Evolutionary conservation across 2,888 invertebrate species (phyloP), one percentile per base, ranked within the genome.

Genomic region (Horisme vitalbata): DNA sequence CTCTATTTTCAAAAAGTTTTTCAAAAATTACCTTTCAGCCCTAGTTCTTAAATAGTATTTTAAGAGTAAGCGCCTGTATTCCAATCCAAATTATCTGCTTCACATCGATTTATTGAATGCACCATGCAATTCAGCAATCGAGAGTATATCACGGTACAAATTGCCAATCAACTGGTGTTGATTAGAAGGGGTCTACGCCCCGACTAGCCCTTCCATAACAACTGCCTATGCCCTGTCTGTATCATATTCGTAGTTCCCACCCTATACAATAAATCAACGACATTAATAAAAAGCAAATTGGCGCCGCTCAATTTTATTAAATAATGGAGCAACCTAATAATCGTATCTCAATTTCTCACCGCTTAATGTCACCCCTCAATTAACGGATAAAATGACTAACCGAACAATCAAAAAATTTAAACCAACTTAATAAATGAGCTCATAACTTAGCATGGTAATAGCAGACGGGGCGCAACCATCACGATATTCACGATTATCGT

Each of bases 401-500:
- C 76, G 71, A 60, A 60, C 64, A 75, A 71, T 68, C 64, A 73
- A 75, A 79, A 75, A 77, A 75, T 69, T 70, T 55, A 70, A 62
- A 70, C 59, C 65, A 64, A 61, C 66, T 65, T 71, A 76, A 75
- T 67, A 77, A 76, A 76, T 82, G 82, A 81, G 71, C 75, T 81
- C 80, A 83, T 80, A 78, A 78, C 57, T 79, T 77, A 71, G 65
- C 71, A 68, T 65, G 69, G 70, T 74, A 75, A 75, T 78, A 71
- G 71, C 72, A 73, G 68, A 68, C 74, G 65, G 75, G 75, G 77
- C 81, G 75, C 78, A 71, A 76, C 73, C 76, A 78, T 79, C 79
- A 80, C 78, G 76, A 79, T 75, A 71, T 75, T 80, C 80, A 79
- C 79, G 75, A 79, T 74, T 71, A 76, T 81, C 81, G 77, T 79